Evolutionary conservation across 2,888 invertebrate species (phyloP).

Genomic region (Liopterus haemorrhoidalis): DNA sequence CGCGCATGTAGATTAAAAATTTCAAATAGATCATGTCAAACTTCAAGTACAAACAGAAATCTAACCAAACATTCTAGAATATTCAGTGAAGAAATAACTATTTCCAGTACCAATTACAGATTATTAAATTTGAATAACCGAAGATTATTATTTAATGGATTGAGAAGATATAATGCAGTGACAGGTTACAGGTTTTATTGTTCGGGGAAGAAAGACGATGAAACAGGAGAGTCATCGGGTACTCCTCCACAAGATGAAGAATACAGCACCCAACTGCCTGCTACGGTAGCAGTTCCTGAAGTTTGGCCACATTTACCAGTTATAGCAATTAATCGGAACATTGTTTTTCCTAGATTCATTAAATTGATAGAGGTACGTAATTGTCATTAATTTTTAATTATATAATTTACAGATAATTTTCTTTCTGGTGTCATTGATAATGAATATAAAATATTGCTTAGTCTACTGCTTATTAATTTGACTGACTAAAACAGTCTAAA

Average conservation of each 20-base stretch:
- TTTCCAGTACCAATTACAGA: neutral
- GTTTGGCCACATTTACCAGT: conserved; percentile 95
- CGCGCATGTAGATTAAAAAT: conserved; percentile 10
- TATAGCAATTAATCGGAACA: conserved; percentile 88
- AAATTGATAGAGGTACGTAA: conserved; percentile 83
- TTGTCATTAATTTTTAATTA: neutral
- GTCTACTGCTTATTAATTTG: too few species aligned
- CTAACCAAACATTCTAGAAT: conserved; percentile 23
- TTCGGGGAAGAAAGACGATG: conserved; percentile 26
- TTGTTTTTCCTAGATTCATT: conserved; percentile 96
- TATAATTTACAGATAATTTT: too few species aligned
- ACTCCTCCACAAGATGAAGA: conserved; percentile 40
- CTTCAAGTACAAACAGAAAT: too few species aligned
- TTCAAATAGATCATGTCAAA: too few species aligned
- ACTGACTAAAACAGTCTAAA: too few species aligned
- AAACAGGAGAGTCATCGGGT: conserved; percentile 18
- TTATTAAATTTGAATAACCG: too few species aligned
- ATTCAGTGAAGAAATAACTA: conserved; percentile 1
- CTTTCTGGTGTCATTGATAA: too few species aligned
- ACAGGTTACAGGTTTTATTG: conserved; percentile 7
- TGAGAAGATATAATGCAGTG: too few species aligned
- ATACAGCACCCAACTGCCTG: conserved; percentile 61
- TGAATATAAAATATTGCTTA: too few species aligned
- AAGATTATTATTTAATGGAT: too few species aligned
- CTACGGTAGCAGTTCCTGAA: conserved; percentile 90